Base-by-base conservation (phyloP, 1,140 invertebrate species). In the Drosophila grimshawi region DNA sequence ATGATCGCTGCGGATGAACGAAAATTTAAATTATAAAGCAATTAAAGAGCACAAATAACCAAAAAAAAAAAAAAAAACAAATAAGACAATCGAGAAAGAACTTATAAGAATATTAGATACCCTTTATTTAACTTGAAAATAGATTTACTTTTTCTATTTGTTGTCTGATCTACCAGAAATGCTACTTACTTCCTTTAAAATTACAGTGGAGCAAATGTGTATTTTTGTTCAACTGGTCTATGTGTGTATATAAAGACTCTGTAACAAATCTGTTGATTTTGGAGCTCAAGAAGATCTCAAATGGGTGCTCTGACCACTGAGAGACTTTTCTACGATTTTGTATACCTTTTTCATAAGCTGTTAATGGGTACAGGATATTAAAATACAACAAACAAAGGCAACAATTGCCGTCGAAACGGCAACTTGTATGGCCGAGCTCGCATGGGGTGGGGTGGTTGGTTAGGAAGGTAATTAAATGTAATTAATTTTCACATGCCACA, bases 401-500 rank as follows among this genome's bases (percentile, higher is more conserved):
- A 59, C 43, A 46, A 33, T 46, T 48, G 43, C 33, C 32, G 30
- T 48, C 8, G 19, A 79, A 86, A 88, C 83, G 83, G 85, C 83
- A 88, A 85, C 67, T 66, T 69, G 62, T 71, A 67, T 74, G 59
- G 29, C 72, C 43, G 27, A 45, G 39, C 30, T 55, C 19, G 35
- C 37, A 19, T 46, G 43, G 33, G 63, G 53, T 30, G 51, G 19
- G 52, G 67, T 62, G 49, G 67, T 37, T 64, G 43, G 72, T 55
- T 4, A 3, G n/a, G 64, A 48, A 62, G 66, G 85, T 85, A 88
- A 88, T 88, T 88, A 88, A 88, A 88, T 89, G 85, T 88, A 88
- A 88, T 88, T 88, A 88, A 88, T 88, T 85, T 89, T 89, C 85
- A 80, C 85, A 88, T 83, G 69, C 72, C 83, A 83, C 77, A 80